phyloP scores from a whole-genome alignment of 2,113 vertebrate species.

The Pongo abelii region DNA sequence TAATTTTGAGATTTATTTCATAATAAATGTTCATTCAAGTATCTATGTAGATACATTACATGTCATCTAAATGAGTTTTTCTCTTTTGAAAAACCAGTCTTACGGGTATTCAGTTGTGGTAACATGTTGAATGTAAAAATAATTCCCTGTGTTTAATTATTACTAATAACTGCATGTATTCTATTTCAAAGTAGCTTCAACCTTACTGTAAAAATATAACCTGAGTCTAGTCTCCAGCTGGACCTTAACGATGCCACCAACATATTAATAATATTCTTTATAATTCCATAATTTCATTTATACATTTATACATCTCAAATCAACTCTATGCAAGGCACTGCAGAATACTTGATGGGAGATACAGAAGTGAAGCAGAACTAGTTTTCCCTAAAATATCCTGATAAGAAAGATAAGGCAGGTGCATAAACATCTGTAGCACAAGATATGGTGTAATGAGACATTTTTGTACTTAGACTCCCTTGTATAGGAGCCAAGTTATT shows the following conservation, averaged over 20 bases:
- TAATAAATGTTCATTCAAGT: not conserved
- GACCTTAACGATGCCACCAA: not conserved
- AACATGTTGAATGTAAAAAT: not conserved
- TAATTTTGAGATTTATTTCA: not conserved
- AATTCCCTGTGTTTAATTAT: not conserved
- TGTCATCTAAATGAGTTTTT: not conserved
- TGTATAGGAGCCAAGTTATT: not conserved
- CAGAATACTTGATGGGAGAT: not conserved
- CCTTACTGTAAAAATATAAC: not conserved
- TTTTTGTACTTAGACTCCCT: not conserved
- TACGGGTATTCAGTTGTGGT: not conserved
- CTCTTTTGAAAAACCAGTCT: not conserved
- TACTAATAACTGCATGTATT: not conserved
- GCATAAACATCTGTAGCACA: not conserved
- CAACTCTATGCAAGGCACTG: not conserved
- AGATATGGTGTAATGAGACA: not conserved
- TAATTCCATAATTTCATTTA: not conserved
- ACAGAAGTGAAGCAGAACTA: not conserved
- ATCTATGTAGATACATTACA: not conserved
- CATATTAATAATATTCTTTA: not conserved
- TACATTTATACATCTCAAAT: not conserved
- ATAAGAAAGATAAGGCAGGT: not conserved
- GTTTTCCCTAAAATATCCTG: not conserved
- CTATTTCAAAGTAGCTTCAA: not conserved
- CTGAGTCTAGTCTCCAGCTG: not conserved